These are phyloP conservation scores for Drosophila paulistorum DNA, from an alignment of 1,140 invertebrate genomes.

Conservation along the genomic window DNA sequence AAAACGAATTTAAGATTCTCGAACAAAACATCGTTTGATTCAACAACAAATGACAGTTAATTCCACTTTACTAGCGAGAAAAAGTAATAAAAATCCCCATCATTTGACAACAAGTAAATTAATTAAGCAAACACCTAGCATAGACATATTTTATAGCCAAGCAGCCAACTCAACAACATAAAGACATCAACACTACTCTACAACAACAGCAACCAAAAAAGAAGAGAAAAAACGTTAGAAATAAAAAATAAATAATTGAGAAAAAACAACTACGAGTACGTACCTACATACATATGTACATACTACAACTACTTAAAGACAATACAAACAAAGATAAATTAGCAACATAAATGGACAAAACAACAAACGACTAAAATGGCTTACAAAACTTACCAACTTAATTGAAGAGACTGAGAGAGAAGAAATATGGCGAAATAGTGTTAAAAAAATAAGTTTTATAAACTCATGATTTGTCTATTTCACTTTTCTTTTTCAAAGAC, in stretches of 20 bases:
- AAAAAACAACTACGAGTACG: constrained; percentile 7
- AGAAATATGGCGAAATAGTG: constrained; percentile 39
- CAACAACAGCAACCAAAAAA: constrained; percentile 19
- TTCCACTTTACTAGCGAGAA: constrained; percentile 10
- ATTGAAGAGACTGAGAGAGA: constrained; percentile 68
- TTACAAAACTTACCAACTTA: constrained; percentile 57
- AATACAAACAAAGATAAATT: constrained; percentile 67
- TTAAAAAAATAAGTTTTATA: constrained; percentile 40
- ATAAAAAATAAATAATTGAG: constrained; percentile 23
- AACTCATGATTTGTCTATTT: constrained; percentile 49
- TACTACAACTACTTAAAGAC: constrained; percentile 17
- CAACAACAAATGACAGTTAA: constrained; percentile 50
- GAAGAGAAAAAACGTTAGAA: constrained; percentile 21
- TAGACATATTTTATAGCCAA: constrained; percentile 38
- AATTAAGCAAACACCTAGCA: constrained; percentile 67
- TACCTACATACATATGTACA: neutral
- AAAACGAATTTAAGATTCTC: too few species aligned
- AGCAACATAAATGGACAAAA: constrained; percentile 68
- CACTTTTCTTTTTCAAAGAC: constrained; percentile 18
- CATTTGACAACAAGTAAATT: constrained; percentile 70
- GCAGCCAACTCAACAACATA: constrained; percentile 40
- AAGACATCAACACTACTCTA: constrained; percentile 40
- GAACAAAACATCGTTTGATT: constrained; percentile 16
- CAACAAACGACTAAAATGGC: constrained; percentile 42
- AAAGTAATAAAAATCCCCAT: constrained; percentile 24